These are phyloP conservation scores for Haemorhous mexicanus DNA, from an alignment of 2,113 vertebrate genomes.

Conservation along the genomic window DNA sequence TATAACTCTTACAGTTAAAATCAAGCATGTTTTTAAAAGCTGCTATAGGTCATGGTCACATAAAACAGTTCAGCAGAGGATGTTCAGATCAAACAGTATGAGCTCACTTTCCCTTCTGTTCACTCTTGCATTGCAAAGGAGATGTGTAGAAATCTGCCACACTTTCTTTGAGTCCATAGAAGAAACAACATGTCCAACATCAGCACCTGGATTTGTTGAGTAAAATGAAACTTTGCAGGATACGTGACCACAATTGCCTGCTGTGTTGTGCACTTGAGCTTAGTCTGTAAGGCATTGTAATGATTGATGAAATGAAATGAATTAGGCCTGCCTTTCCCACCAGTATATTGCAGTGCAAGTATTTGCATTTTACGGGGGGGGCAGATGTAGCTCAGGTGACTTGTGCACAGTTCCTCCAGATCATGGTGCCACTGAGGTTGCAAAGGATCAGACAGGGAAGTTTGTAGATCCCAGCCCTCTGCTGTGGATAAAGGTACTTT, in stretches of 20 bases:
- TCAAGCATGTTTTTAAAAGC: not conserved
- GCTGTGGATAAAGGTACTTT: not conserved
- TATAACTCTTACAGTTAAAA: not conserved
- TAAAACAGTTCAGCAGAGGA: not conserved
- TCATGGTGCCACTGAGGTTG: fast-evolving
- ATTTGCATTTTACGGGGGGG: not conserved
- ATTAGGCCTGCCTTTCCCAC: not conserved
- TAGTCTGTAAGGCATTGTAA: not conserved
- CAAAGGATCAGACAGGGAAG: not conserved
- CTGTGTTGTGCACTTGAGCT: not conserved
- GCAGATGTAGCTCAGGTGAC: not conserved
- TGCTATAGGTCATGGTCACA: not conserved
- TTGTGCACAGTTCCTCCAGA: not conserved
- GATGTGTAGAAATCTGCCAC: not conserved
- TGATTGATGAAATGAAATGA: not conserved
- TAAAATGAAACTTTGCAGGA: not conserved
- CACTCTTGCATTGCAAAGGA: not conserved
- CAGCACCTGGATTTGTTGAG: not conserved
- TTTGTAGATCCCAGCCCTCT: not conserved
- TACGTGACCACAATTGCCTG: not conserved
- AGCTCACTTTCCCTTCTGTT: not conserved
- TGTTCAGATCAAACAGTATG: not conserved
- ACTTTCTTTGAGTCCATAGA: not conserved
- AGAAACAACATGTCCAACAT: fast-evolving
- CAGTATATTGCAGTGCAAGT: not conserved